Percentiles rank a stretch among this genome's conserved stretches.
Evolutionary conservation across 1,140 invertebrate species (phyloP).

Genomic region (Neodiprion pinetum): DNA sequence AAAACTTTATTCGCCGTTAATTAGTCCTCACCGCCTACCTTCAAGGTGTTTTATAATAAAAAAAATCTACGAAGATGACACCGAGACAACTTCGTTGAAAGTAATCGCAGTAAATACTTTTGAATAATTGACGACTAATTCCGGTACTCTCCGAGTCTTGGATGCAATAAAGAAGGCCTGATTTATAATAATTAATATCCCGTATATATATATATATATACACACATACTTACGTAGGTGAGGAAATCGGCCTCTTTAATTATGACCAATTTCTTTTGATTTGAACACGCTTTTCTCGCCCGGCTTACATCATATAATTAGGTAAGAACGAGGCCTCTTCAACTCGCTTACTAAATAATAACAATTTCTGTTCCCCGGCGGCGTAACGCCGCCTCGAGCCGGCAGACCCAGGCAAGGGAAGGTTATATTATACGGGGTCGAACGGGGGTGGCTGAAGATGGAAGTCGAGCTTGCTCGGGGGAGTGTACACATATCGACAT

Average conservation of each 20-base stretch:
- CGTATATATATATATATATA: background rate
- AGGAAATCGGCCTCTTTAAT: background rate
- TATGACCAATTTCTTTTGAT: background rate
- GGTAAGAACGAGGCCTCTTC: too few species aligned
- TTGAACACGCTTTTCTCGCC: background rate
- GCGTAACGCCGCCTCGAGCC: background rate
- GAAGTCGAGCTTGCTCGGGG: conserved; percentile 33
- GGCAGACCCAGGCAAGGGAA: background rate
- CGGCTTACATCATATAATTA: too few species aligned
- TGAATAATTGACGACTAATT: too few species aligned
- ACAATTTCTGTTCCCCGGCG: background rate
- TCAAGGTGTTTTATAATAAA: too few species aligned
- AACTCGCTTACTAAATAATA: background rate
- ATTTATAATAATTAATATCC: background rate
- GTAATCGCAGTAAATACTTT: too few species aligned
- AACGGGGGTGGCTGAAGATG: background rate
- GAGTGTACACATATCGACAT: conserved; percentile 54
- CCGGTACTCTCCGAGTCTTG: too few species aligned
- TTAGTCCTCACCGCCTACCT: too few species aligned
- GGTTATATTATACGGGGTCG: background rate
- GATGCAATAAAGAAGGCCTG: background rate
- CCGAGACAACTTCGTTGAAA: too few species aligned
- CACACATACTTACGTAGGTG: too few species aligned
- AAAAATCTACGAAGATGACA: too few species aligned
- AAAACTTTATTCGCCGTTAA: too few species aligned